A percentile compares a stretch with the other conserved stretches of the same genome.
These are phyloP conservation scores for Drosophila ezoana DNA, from an alignment of 2,888 invertebrate genomes.

Conservation along the genomic window DNA sequence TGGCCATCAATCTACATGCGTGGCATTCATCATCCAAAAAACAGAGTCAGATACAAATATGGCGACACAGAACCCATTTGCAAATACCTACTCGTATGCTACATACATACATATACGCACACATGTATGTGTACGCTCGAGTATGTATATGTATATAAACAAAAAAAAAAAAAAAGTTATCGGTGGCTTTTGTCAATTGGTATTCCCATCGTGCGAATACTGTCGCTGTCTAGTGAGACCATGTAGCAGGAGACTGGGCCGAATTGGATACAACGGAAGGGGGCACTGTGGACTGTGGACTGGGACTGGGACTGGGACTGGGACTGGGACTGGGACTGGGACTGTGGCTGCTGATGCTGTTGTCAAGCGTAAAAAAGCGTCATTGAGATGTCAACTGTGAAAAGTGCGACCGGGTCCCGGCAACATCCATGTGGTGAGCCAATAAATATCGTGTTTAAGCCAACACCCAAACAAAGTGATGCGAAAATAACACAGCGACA, in stretches of 20 bases:
- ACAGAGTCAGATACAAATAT: conserved; percentile 73
- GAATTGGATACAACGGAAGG: conserved; percentile 5
- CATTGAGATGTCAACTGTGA: conserved; percentile 79
- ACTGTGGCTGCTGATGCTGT: conserved; percentile 13
- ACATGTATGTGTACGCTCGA: background rate
- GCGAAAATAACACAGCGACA: conserved; percentile 54
- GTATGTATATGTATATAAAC: background rate
- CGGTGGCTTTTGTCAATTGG: conserved; percentile 68
- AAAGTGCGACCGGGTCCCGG: conserved; percentile 62
- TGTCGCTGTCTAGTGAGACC: conserved; percentile 4
- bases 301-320: background rate
- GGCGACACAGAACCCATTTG: conserved; percentile 68
- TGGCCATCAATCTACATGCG: conserved; percentile 64
- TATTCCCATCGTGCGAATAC: conserved; percentile 53
- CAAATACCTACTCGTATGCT: conserved; percentile 52
- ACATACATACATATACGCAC: conserved; percentile 9
- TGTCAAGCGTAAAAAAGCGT: conserved; percentile 57
- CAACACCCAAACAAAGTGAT: conserved; percentile 75
- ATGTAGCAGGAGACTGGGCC: background rate
- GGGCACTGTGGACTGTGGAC: background rate
- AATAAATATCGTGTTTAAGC: conserved; percentile 80
- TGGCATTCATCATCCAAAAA: conserved; percentile 67
- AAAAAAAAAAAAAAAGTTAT: conserved; percentile 35
- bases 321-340: background rate
- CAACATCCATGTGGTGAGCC: conserved; percentile 67